Evolutionary conservation across 2,113 vertebrate species (phyloP).

Genomic region (Phalacrocorax aristotelis): DNA sequence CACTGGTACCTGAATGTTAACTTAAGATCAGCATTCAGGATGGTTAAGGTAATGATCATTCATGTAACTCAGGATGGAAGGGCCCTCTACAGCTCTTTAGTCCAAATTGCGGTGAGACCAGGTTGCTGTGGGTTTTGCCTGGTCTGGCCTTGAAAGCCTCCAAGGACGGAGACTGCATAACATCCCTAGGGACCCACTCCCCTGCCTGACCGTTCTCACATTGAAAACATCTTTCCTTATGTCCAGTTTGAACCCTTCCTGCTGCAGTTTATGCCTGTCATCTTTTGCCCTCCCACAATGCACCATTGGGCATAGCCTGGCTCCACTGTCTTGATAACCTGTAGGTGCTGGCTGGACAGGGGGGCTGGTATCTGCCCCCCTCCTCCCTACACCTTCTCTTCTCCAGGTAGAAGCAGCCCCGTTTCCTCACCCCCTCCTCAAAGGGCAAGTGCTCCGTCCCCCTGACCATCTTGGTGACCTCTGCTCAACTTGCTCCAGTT

Average conservation of each 20-base stretch:
- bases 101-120: background rate
- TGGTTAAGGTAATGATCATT: no score
- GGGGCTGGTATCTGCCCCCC: background rate
- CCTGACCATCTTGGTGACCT: background rate
- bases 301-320: background rate
- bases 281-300: background rate
- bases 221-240: rapidly evolving
- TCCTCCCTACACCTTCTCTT: background rate
- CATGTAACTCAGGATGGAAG: background rate
- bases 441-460: background rate
- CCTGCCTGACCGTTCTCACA: background rate
- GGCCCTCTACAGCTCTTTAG: background rate
- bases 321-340: background rate
- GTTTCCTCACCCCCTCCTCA: background rate
- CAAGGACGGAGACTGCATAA: background rate
- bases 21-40: background rate
- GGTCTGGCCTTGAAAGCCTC: background rate
- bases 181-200: background rate
- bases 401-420: background rate
- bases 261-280: background rate
- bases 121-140: background rate
- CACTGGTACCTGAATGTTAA: background rate
- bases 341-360: background rate
- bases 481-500: background rate
- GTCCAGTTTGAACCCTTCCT: background rate